phyloP scores from a whole-genome alignment of 1,140 invertebrate genomes.

The Colletes latitarsis region DNA sequence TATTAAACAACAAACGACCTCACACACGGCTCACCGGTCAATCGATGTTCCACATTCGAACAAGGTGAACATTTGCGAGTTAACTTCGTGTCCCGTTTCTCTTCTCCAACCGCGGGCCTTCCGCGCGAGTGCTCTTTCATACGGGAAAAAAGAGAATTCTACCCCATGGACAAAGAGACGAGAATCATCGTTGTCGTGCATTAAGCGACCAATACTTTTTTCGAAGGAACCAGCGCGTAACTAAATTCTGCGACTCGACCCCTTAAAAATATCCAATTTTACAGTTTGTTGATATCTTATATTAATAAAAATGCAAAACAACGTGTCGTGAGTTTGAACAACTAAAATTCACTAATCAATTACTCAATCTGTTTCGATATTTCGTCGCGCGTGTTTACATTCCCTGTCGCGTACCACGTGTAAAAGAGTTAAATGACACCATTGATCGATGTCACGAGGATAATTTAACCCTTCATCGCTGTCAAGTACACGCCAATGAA shows the following conservation, averaged over 20 bases:
- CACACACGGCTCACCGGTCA: conserved; percentile 47
- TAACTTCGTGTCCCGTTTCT: conserved; percentile 8
- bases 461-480: too few species aligned
- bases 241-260: neutral
- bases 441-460: too few species aligned
- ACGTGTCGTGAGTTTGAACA: too few species aligned
- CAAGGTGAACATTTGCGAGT: conserved; percentile 41
- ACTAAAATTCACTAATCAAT: too few species aligned
- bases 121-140: neutral
- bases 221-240: neutral
- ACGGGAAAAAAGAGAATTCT: neutral
- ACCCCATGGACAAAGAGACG: neutral
- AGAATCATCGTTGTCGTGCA: neutral
- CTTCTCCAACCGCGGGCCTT: neutral
- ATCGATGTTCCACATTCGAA: conserved; percentile 57
- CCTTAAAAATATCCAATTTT: too few species aligned
- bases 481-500: too few species aligned
- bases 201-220: neutral
- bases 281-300: too few species aligned
- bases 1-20: conserved; percentile 58
- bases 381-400: too few species aligned
- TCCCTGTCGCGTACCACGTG: too few species aligned
- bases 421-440: too few species aligned
- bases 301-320: too few species aligned
- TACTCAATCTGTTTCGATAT: too few species aligned